Percentiles rank a stretch among this genome's conserved stretches.
phyloP scores from a whole-genome alignment of 2,888 invertebrate genomes.

The Drosophila anomelani region DNA sequence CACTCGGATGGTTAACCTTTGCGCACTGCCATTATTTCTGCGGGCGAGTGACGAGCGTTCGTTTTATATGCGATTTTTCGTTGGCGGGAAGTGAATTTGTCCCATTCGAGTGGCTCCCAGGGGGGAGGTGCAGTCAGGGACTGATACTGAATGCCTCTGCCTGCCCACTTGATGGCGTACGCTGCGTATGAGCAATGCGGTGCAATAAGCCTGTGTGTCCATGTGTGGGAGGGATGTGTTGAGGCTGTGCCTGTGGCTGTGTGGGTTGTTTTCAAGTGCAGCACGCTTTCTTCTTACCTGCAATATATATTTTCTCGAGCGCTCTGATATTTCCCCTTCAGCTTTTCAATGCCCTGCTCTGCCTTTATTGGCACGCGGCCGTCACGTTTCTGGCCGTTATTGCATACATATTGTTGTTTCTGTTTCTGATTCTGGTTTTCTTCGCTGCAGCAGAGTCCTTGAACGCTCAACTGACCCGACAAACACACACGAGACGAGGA shows the following conservation, averaged over 20 bases:
- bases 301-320: constrained; percentile 41
- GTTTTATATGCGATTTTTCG: constrained; percentile 23
- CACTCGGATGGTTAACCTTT: constrained; percentile 62
- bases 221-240: constrained; percentile 17
- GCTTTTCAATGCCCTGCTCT: constrained; percentile 23
- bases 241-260: constrained; percentile 1
- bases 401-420: constrained; percentile 52
- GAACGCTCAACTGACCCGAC: constrained; percentile 81
- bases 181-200: constrained; percentile 74
- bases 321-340: constrained; percentile 36
- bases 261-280: constrained; percentile 72
- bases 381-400: constrained; percentile 50
- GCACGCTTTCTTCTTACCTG: constrained; percentile 62
- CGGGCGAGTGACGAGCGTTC: constrained; percentile 1
- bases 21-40: constrained; percentile 22
- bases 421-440: constrained; percentile 25
- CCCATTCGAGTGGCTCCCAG: constrained; percentile 52
- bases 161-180: constrained; percentile 68
- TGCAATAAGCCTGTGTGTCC: constrained; percentile 19
- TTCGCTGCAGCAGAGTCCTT: constrained; percentile 65
- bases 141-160: constrained; percentile 42
- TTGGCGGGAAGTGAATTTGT: constrained; percentile 74
- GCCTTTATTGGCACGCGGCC: constrained; percentile 48
- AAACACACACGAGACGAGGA: constrained; percentile 49
- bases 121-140: constrained; percentile 37